These are phyloP conservation scores for Gymnocypris eckloni DNA, from an alignment of 2,797 vertebrate species.

Conservation along the genomic window DNA sequence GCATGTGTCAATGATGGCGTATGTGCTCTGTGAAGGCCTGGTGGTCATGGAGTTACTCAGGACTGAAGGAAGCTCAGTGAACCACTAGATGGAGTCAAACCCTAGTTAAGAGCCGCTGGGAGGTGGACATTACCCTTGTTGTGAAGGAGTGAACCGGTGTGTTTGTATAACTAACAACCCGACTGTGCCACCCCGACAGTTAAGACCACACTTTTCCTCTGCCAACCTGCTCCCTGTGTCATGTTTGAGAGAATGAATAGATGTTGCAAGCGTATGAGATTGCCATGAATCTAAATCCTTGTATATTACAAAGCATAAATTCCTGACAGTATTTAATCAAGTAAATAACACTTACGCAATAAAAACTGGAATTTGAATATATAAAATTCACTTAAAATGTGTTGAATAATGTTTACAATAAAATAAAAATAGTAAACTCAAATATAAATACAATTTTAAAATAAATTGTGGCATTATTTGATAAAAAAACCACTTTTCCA, in stretches of 20 bases:
- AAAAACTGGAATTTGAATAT: neutral
- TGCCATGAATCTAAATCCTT: neutral
- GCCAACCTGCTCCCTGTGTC: slow-evolving; percentile 10
- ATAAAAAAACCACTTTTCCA: no score
- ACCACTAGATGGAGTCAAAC: slow-evolving; percentile 87
- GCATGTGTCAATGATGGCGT: neutral
- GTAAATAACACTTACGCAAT: neutral
- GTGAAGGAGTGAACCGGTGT: neutral
- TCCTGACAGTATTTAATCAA: neutral
- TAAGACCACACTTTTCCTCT: slow-evolving; percentile 30
- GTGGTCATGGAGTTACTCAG: slow-evolving; percentile 41
- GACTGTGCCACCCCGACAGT: slow-evolving; percentile 12
- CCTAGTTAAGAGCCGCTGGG: slow-evolving; percentile 74
- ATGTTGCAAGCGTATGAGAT: neutral
- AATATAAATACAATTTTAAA: no score
- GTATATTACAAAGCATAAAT: neutral
- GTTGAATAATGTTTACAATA: no score
- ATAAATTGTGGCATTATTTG: no score
- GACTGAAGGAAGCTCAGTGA: slow-evolving; percentile 67
- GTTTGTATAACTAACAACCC: slow-evolving; percentile 19
- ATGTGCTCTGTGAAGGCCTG: slow-evolving; percentile 35
- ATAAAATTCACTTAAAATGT: neutral
- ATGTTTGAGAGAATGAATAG: slow-evolving; percentile 12
- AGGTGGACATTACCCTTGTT: slow-evolving; percentile 24
- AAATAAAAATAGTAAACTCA: no score